phyloP scores from a whole-genome alignment of 2,888 invertebrate genomes.

The Drosophila percnosoma region DNA sequence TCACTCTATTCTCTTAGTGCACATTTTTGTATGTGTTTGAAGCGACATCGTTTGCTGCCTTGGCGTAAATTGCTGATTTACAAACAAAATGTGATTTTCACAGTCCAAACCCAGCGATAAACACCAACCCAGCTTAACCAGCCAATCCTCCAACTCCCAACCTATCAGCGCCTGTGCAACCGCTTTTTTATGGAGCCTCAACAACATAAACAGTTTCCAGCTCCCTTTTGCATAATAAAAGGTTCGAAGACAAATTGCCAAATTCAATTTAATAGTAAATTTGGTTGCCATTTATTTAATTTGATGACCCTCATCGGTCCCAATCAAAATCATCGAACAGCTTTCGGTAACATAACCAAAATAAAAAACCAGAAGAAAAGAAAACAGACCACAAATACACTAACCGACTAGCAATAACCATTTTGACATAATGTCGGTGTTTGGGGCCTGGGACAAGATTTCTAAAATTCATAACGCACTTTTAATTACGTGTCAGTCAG shows the following conservation, averaged over 20 bases:
- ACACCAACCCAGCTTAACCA: conserved; percentile 16
- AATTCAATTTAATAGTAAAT: conserved; percentile 79
- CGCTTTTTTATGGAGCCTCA: conserved; percentile 55
- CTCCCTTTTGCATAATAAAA: conserved; percentile 70
- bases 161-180: conserved; percentile 4
- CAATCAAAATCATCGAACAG: conserved; percentile 42
- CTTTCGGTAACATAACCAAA: conserved; percentile 7
- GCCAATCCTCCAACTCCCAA: not conserved
- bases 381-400: not conserved
- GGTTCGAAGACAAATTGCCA: conserved; percentile 73
- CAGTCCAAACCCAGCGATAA: conserved; percentile 24
- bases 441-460: conserved; percentile 20
- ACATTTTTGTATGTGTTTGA: conserved; percentile 29
- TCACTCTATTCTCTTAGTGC: not conserved
- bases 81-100: conserved; percentile 80
- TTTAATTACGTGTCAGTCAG: conserved; percentile 76
- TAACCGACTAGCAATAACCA: too few relatives aligned
- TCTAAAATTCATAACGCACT: conserved; percentile 45
- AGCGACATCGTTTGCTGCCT: conserved; percentile 58
- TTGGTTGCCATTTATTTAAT: conserved; percentile 74
- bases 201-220: conserved; percentile 63
- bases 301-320: conserved; percentile 55
- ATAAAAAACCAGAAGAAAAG: not conserved
- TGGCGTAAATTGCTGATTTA: conserved; percentile 79
- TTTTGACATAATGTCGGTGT: conserved; percentile 40